A percentile compares a stretch with the other conserved stretches of the same genome.
Conservation (phyloP, 2,113 vertebrate genomes). For the Coptodon rendalli region DNA sequence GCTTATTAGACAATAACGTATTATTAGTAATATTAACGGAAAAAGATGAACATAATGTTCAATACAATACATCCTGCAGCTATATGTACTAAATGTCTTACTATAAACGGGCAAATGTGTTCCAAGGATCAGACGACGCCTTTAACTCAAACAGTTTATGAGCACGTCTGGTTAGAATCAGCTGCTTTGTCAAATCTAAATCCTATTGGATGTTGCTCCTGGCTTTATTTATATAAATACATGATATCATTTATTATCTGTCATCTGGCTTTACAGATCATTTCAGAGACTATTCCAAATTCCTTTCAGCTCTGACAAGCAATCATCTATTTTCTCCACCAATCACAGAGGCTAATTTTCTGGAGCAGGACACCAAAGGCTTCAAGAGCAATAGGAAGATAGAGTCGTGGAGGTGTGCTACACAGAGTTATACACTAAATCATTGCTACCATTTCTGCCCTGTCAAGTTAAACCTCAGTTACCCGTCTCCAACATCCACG, state of each 20-base stretch:
- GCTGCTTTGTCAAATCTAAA: not conserved
- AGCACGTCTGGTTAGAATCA: not conserved
- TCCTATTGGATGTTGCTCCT: not conserved
- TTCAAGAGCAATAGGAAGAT: not conserved
- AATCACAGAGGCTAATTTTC: not conserved
- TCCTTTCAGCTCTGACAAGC: not conserved
- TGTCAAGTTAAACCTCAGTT: not conserved
- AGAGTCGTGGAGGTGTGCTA: not conserved
- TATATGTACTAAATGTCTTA: not conserved
- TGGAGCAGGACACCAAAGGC: not conserved
- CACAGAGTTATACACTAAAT: not conserved
- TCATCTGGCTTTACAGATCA: not conserved
- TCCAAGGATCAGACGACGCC: not conserved
- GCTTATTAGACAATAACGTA: not conserved
- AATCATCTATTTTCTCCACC: not conserved
- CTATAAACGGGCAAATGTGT: not conserved
- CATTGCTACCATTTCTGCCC: not conserved
- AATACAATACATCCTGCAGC: not conserved
- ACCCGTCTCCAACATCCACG: not conserved
- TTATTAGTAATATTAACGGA: not conserved
- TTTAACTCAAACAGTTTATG: not conserved
- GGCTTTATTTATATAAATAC: not conserved
- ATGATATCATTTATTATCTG: not conserved
- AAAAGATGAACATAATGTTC: not conserved
- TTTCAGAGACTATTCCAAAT: not conserved